Evolutionary conservation across 2,113 vertebrate species (phyloP).

Genomic region (Hydrolagus affinis): DNA sequence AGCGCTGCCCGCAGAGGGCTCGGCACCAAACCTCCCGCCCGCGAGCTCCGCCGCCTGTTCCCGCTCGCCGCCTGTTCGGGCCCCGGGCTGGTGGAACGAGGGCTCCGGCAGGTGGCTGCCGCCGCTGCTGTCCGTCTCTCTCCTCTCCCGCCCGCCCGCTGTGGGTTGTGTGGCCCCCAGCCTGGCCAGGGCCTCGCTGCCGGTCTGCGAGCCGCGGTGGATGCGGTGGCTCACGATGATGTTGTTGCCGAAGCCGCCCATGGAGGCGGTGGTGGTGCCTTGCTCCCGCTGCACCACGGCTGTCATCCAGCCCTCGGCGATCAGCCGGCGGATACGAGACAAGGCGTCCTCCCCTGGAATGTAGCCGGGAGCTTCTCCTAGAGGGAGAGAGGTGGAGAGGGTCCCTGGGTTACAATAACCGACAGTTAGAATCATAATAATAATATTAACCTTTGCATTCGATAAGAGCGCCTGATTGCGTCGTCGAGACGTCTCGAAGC

Average conservation of each 20-base stretch:
- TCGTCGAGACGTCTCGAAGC: too few relatives aligned
- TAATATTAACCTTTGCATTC: too few relatives aligned
- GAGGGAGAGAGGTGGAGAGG: constrained; percentile 17
- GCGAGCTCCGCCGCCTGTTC: constrained; percentile 16
- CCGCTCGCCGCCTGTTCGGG: constrained; percentile 33
- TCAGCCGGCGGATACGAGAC: constrained; percentile 84
- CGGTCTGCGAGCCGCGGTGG: constrained; percentile 92
- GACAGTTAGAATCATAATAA: too few relatives aligned
- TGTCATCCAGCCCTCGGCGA: constrained; percentile 93
- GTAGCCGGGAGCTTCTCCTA: constrained; percentile 35
- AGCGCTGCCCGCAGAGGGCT: background rate
- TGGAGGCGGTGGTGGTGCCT: constrained; percentile 97
- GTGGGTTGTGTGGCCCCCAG: constrained; percentile 34
- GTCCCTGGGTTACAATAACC: background rate
- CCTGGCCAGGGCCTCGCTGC: constrained; percentile 46
- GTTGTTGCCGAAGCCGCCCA: constrained; percentile 97
- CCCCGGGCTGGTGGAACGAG: background rate
- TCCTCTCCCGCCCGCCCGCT: background rate
- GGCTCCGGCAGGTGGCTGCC: background rate
- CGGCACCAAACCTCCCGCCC: constrained; percentile 5
- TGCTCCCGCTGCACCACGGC: constrained; percentile 94
- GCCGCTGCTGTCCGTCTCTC: constrained; percentile 27
- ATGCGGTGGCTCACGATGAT: constrained; percentile 97
- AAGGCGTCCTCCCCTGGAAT: constrained; percentile 78
- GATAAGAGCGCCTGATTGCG: too few relatives aligned